phyloP scores from a whole-genome alignment of 2,113 vertebrate species.

The Merops nubicus region DNA sequence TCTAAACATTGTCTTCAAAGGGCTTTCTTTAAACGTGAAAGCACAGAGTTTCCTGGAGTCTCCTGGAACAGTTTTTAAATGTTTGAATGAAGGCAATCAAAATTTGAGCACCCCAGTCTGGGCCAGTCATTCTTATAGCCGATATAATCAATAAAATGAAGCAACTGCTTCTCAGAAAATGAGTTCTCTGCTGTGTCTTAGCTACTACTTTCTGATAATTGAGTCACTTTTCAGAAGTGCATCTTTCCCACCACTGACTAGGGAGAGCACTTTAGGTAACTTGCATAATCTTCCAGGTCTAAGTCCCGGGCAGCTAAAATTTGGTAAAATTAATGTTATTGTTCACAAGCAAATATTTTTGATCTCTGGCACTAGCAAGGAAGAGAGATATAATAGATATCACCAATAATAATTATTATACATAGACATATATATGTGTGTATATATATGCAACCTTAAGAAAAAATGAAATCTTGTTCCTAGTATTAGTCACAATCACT shows the following conservation, averaged over 20 bases:
- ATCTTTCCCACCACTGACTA: not conserved
- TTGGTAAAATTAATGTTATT: not conserved
- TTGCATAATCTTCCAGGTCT: not conserved
- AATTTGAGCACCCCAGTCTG: not conserved
- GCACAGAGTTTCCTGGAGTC: not conserved
- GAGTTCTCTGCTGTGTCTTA: not conserved
- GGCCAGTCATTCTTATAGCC: not conserved
- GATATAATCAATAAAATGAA: not conserved
- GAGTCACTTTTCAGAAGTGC: not conserved
- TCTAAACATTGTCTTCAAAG: not conserved
- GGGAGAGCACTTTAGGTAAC: not conserved
- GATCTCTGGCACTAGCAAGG: not conserved
- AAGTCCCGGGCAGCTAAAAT: not conserved
- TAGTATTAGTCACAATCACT: constrained; percentile 25
- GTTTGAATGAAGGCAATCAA: not conserved
- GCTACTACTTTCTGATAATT: not conserved
- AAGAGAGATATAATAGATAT: not conserved
- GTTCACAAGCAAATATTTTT: not conserved
- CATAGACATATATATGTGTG: no score
- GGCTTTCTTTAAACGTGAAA: not conserved
- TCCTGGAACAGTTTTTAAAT: not conserved
- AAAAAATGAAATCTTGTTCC: not conserved
- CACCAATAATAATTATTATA: no score
- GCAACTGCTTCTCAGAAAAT: not conserved
- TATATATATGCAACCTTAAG: not conserved